These are phyloP conservation scores for Pyrocephalus nanus DNA, from an alignment of 2,797 vertebrate species.

Conservation along the genomic window DNA sequence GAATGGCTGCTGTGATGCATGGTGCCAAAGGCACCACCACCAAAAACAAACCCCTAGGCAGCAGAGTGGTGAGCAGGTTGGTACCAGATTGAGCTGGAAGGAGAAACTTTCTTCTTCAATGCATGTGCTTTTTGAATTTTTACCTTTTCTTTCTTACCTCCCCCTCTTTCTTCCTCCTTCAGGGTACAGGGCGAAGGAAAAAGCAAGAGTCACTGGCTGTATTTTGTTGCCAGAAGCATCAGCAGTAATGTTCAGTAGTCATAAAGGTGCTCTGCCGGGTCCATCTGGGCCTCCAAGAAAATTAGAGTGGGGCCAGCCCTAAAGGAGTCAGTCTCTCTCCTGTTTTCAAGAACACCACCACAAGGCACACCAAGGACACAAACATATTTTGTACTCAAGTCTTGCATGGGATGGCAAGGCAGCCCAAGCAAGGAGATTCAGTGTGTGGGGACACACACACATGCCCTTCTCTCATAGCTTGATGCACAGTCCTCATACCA, in stretches of 20 bases:
- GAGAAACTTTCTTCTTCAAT: background rate
- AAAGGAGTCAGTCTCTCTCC: background rate
- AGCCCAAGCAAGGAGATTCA: background rate
- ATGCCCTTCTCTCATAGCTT: background rate
- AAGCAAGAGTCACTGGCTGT: background rate
- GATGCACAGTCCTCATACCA: background rate
- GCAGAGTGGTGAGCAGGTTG: background rate
- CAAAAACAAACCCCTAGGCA: background rate
- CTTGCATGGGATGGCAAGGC: background rate
- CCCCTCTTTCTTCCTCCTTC: background rate
- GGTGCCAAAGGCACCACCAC: background rate
- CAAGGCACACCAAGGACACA: constrained; percentile 7
- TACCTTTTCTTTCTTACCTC: rapidly evolving
- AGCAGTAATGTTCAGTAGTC: background rate
- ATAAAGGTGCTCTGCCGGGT: constrained; percentile 5
- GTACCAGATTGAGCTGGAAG: background rate
- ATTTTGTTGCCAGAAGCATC: background rate
- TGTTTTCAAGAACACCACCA: constrained; percentile 2
- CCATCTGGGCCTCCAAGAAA: constrained; percentile 17
- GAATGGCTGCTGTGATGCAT: background rate
- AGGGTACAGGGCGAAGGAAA: background rate
- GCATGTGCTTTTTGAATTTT: rapidly evolving
- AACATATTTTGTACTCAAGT: background rate
- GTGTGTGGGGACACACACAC: background rate
- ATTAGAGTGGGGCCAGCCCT: constrained; percentile 20